Conservation (phyloP, 2,888 invertebrate genomes). For the Prostheceraeus crozeri region DNA sequence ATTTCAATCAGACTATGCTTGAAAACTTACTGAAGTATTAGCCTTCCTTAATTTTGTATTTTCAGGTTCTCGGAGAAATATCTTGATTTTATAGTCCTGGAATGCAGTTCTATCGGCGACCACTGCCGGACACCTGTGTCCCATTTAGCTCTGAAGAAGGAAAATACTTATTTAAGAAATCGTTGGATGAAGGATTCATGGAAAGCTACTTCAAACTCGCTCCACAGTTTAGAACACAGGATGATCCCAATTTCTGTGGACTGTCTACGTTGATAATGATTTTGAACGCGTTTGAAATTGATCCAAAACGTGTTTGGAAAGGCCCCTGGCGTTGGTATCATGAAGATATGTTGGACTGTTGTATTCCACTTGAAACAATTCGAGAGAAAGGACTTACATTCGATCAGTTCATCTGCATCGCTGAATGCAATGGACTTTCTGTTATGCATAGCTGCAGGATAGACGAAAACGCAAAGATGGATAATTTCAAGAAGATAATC, state of each 20-base stretch:
- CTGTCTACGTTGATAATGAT: constrained; percentile 55
- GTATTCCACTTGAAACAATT: constrained; percentile 44
- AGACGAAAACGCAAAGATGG: too few species aligned
- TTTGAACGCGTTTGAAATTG: constrained; percentile 55
- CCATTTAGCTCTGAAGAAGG: constrained; percentile 53
- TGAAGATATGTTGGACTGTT: constrained; percentile 58
- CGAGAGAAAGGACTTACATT: constrained; percentile 26
- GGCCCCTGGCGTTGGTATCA: constrained; percentile 58
- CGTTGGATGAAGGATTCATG: constrained; percentile 49
- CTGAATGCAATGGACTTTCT: constrained; percentile 31
- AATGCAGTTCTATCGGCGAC: constrained; percentile 47
- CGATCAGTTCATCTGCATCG: constrained; percentile 28
- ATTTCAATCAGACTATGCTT: too few species aligned
- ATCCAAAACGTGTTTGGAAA: constrained; percentile 51
- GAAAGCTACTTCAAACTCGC: constrained; percentile 55
- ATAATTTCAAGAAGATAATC: too few species aligned
- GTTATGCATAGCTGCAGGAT: too few species aligned
- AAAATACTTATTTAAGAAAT: constrained; percentile 50
- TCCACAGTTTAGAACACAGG: constrained; percentile 54
- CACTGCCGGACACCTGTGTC: constrained; percentile 52
- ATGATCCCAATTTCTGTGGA: constrained; percentile 58
- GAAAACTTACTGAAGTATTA: too few species aligned
- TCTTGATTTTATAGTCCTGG: not conserved
- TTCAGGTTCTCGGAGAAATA: too few species aligned
- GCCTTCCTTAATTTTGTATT: too few species aligned